Evolutionary conservation across 2,888 invertebrate species (phyloP).

Genomic region (Oxycera nigricornis): DNA sequence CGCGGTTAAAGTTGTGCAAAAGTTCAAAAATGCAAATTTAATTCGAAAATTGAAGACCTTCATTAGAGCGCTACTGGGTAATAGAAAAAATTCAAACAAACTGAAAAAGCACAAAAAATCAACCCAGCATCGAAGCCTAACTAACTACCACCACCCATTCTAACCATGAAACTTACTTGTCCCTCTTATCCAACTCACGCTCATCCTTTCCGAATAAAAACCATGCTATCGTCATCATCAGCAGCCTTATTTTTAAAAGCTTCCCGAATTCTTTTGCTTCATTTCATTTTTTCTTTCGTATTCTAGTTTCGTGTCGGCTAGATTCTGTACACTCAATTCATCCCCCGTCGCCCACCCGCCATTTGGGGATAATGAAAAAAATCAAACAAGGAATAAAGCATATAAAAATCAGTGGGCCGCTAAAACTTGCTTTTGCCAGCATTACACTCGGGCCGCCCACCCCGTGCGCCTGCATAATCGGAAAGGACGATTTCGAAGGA

Average conservation of each 20-base stretch:
- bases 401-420: constrained; percentile 18
- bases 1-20: constrained; percentile 38
- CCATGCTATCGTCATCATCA: neutral
- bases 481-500: constrained; percentile 21
- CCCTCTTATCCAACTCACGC: neutral
- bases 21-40: constrained; percentile 41
- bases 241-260: constrained; percentile 28
- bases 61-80: constrained; percentile 22
- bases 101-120: neutral
- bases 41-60: constrained; percentile 36
- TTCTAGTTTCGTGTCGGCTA: constrained; percentile 24
- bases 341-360: neutral
- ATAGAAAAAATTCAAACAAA: neutral
- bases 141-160: constrained; percentile 36
- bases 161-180: constrained; percentile 11
- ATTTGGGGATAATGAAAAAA: constrained; percentile 30
- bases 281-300: constrained; percentile 24
- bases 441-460: neutral
- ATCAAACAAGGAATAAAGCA: constrained; percentile 1
- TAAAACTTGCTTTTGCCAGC: constrained; percentile 20
- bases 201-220: neutral
- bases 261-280: constrained; percentile 33
- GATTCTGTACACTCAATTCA: neutral
- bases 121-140: constrained; percentile 28
- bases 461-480: constrained; percentile 14